A percentile compares a stretch with the other conserved stretches of the same genome.
Evolutionary conservation across 2,888 invertebrate species (phyloP).

Genomic region (Drosophila mayaguana): DNA sequence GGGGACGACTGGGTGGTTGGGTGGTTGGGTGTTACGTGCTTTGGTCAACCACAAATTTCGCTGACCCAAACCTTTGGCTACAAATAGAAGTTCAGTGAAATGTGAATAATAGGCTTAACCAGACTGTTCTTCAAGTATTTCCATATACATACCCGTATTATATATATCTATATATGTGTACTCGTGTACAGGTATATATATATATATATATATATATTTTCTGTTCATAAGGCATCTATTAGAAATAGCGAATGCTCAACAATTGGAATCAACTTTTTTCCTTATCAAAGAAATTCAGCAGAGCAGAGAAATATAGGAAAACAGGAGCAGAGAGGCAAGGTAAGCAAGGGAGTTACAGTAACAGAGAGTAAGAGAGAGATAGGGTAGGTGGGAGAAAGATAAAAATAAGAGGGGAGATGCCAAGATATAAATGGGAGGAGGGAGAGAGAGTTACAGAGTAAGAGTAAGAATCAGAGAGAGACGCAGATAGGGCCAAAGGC

Average conservation of each 20-base stretch:
- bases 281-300: background rate
- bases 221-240: background rate
- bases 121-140: background rate
- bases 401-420: background rate
- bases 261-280: background rate
- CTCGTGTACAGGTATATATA: background rate
- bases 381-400: background rate
- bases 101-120: slow-evolving; percentile 23
- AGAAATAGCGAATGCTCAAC: background rate
- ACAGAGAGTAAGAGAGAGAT: background rate
- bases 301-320: background rate
- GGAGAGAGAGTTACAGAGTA: background rate
- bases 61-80: slow-evolving; percentile 7
- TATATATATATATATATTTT: background rate
- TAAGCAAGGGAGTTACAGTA: background rate
- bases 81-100: slow-evolving; percentile 2
- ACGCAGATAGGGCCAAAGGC: too few species aligned
- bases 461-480: background rate
- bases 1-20: slow-evolving; percentile 15
- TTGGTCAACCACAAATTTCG: slow-evolving; percentile 30
- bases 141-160: background rate
- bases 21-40: slow-evolving; percentile 5
- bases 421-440: background rate
- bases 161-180: background rate
- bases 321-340: background rate